Percentiles rank a stretch among this genome's conserved stretches.
Conservation (phyloP, 2,113 vertebrate genomes). For the Picathartes gymnocephalus region DNA sequence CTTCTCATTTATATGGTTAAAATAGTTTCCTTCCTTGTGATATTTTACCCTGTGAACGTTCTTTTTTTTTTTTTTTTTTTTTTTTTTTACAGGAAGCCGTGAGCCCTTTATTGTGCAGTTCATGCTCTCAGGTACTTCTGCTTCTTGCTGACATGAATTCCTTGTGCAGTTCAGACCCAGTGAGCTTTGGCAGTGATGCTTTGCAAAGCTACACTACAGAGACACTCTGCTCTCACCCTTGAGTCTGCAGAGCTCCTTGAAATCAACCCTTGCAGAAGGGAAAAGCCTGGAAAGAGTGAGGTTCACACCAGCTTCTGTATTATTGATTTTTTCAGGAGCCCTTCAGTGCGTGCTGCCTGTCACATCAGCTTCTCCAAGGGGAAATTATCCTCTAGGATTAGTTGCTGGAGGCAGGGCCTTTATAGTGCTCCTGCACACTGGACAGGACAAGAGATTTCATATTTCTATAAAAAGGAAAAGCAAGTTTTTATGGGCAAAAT, state of each 20-base stretch:
- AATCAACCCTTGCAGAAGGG: not conserved
- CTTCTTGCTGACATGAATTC: not conserved
- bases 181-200: not conserved
- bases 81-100: not conserved
- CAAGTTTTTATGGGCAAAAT: not conserved
- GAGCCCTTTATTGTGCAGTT: not conserved
- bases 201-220: not conserved
- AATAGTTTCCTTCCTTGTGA: not conserved
- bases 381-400: not conserved
- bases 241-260: fast-evolving
- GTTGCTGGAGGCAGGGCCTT: not conserved
- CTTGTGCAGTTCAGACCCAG: not conserved
- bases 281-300: not conserved
- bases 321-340: not conserved
- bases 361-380: not conserved
- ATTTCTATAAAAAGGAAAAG: not conserved
- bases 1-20: not conserved
- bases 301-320: not conserved
- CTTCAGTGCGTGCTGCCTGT: not conserved
- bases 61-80: not conserved
- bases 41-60: not conserved
- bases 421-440: not conserved
- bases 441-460: not conserved
- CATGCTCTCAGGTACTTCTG: not conserved
- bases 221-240: not conserved